These are phyloP conservation scores for Caenorhabditis sp. DNA, from an alignment of 2,888 invertebrate species.

Conservation along the genomic window DNA sequence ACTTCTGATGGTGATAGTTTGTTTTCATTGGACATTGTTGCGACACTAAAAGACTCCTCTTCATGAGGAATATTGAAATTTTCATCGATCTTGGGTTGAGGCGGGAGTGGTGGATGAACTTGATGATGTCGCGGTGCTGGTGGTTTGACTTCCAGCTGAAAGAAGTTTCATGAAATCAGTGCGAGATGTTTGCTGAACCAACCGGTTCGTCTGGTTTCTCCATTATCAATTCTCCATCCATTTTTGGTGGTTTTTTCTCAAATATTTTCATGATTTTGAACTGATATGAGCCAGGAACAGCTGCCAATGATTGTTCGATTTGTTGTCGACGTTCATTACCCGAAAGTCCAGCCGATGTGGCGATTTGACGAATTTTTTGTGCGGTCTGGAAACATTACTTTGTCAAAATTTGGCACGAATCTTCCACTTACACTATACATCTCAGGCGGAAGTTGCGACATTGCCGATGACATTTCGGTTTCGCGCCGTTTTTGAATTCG, in stretches of 20 bases:
- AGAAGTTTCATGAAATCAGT: neutral
- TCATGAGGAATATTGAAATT: neutral
- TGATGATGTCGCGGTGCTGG: constrained; percentile 8
- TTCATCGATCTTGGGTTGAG: constrained; percentile 2
- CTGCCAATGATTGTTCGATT: constrained; percentile 24
- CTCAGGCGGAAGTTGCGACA: constrained; percentile 35
- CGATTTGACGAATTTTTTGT: constrained; percentile 25
- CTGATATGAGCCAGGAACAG: constrained; percentile 33
- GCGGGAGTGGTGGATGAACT: neutral
- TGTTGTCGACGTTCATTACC: constrained; percentile 31
- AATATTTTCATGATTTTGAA: constrained; percentile 20
- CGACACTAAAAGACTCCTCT: too few relatives aligned
- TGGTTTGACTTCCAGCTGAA: constrained; percentile 19
- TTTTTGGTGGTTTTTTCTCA: constrained; percentile 21
- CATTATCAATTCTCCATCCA: constrained; percentile 26
- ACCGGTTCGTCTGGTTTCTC: constrained; percentile 22
- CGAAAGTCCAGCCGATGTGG: constrained; percentile 32
- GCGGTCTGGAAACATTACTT: constrained; percentile 21
- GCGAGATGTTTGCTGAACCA: neutral
- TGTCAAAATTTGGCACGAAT: neutral
- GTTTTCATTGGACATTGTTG: too few relatives aligned
- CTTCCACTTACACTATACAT: constrained; percentile 23
- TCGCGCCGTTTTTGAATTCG: constrained; percentile 31
- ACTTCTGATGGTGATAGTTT: too few relatives aligned
- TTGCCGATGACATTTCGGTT: constrained; percentile 19